These are phyloP conservation scores for Lepeophtheirus nordmannii DNA, from an alignment of 2,888 invertebrate genomes.

Conservation along the genomic window DNA sequence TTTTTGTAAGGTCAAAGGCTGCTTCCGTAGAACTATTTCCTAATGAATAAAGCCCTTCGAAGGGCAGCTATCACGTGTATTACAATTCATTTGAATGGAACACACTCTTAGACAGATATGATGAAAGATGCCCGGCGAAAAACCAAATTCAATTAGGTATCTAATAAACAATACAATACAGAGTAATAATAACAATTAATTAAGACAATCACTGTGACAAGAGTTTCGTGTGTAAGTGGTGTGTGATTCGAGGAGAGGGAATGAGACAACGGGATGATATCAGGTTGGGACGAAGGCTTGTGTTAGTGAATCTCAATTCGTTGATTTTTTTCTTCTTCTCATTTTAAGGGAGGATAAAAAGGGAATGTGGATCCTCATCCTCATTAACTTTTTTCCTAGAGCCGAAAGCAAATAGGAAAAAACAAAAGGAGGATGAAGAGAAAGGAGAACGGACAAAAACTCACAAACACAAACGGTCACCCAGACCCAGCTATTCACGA, in stretches of 20 bases:
- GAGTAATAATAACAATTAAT: no score
- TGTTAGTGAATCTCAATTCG: constrained; percentile 24
- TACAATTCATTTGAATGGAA: constrained; percentile 21
- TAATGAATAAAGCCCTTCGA: constrained; percentile 39
- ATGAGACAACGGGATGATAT: neutral
- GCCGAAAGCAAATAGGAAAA: no score
- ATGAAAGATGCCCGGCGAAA: constrained; percentile 38
- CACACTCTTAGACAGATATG: constrained; percentile 24
- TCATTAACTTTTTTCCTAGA: neutral
- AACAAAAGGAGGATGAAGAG: neutral
- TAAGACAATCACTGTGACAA: neutral
- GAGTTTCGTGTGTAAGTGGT: neutral
- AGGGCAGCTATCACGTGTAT: constrained; percentile 40
- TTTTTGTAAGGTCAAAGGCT: neutral
- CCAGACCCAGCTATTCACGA: neutral
- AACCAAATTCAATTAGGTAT: constrained; percentile 30
- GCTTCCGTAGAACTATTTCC: neutral
- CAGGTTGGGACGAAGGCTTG: constrained; percentile 21
- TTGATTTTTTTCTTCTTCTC: neutral
- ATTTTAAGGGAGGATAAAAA: neutral
- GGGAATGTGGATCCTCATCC: neutral
- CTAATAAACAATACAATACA: neutral
- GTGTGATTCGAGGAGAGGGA: neutral
- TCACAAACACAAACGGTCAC: constrained; percentile 8
- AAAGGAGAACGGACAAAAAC: neutral